Evolutionary conservation across 2,888 invertebrate species (phyloP).

Genomic region (Limnephilus marmoratus): DNA sequence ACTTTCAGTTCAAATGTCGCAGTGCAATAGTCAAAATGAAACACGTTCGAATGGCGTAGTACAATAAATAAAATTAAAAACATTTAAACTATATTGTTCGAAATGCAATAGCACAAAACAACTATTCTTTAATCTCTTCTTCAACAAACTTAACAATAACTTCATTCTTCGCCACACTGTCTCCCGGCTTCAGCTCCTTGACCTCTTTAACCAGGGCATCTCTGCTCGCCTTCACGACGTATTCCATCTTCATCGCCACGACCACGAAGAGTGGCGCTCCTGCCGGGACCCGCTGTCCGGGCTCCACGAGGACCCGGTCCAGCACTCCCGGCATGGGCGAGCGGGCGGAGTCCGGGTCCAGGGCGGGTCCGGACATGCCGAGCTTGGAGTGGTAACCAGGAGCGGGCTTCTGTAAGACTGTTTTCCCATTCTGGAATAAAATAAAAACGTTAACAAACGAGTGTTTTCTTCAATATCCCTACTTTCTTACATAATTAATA

Average conservation of each 20-base stretch:
- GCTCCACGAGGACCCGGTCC: conserved; percentile 90
- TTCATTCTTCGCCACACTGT: conserved; percentile 88
- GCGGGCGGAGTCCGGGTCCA: conserved; percentile 74
- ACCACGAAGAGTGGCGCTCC: conserved; percentile 95
- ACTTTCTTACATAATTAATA: too few species aligned
- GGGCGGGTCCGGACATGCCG: conserved; percentile 70
- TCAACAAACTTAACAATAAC: conserved; percentile 79
- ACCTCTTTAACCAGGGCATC: conserved; percentile 87
- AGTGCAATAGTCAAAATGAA: not conserved
- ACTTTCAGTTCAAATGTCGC: not conserved
- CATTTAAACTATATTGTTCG: not conserved
- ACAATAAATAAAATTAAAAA: too few species aligned
- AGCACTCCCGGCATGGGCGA: conserved; percentile 98
- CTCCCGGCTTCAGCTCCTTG: conserved; percentile 83
- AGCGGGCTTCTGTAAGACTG: conserved; percentile 79
- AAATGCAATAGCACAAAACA: not conserved
- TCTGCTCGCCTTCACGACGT: conserved; percentile 90
- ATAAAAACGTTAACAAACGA: not conserved
- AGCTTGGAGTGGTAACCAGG: conserved; percentile 78
- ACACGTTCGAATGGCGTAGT: not conserved
- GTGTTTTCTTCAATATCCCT: too few species aligned
- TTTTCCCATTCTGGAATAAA: conserved; percentile 80
- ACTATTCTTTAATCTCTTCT: conserved; percentile 65
- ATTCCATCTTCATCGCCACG: conserved; percentile 99
- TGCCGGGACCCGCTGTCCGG: conserved; percentile 86